phyloP scores from a whole-genome alignment of 2,113 vertebrate species.

The Petromus typicus region DNA sequence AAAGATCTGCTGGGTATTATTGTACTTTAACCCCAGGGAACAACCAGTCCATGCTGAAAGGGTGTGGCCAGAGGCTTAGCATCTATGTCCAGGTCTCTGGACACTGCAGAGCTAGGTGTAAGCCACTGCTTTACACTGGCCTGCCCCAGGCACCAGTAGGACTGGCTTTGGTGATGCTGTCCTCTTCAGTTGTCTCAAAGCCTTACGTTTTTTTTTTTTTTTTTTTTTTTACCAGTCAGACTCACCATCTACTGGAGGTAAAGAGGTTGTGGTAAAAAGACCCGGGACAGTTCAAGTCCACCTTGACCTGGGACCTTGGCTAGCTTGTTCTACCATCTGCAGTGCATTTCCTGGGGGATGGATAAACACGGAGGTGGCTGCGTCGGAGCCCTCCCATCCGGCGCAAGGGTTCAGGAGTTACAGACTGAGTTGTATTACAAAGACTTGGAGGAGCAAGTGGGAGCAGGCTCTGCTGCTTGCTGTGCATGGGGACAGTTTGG shows the following conservation, averaged over 20 bases:
- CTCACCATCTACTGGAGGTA: not conserved
- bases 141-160: not conserved
- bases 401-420: not conserved
- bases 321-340: too few relatives aligned
- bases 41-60: not conserved
- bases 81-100: not conserved
- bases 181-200: not conserved
- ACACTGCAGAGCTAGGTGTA: too few relatives aligned
- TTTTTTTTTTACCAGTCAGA: not conserved
- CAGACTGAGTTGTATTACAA: not conserved
- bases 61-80: not conserved
- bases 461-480: not conserved
- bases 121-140: fast-evolving
- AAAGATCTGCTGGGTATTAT: not conserved
- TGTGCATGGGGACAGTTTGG: not conserved
- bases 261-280: not conserved
- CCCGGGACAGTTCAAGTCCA: not conserved
- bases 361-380: not conserved
- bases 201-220: too few relatives aligned
- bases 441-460: not conserved
- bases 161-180: not conserved
- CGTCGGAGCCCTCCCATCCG: not conserved
- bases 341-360: not conserved
- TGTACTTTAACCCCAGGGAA: not conserved
- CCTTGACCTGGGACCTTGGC: not conserved